These are phyloP conservation scores for Heliocidaris erythrogramma DNA, from an alignment of 35 echinoderm and acorn worm genomes.

Conservation along the genomic window DNA sequence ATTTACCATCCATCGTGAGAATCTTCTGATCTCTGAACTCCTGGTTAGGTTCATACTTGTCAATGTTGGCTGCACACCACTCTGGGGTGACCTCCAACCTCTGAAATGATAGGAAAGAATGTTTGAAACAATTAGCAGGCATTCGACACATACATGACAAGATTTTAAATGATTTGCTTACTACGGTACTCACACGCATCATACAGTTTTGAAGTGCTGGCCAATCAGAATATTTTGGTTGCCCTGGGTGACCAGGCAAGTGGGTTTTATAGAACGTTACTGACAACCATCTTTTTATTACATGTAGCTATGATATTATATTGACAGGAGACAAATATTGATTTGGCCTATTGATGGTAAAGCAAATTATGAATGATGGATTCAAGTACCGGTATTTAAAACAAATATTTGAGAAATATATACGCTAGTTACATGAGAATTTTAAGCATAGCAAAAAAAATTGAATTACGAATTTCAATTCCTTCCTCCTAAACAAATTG, in stretches of 20 bases:
- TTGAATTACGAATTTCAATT: too few relatives aligned
- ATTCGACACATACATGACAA: too few relatives aligned
- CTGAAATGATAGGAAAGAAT: slow-evolving; percentile 26
- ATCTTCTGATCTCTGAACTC: slow-evolving; percentile 73
- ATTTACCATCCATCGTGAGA: slow-evolving; percentile 88
- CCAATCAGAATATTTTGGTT: neutral
- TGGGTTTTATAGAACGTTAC: neutral
- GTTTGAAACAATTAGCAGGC: too few relatives aligned
- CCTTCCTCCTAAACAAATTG: too few relatives aligned
- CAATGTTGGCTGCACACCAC: slow-evolving; percentile 78
- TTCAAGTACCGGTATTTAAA: neutral
- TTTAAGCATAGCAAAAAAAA: too few relatives aligned
- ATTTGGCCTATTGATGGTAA: neutral
- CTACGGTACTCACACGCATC: too few relatives aligned
- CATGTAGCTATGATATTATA: neutral
- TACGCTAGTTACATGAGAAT: too few relatives aligned
- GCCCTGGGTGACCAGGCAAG: neutral
- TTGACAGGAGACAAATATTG: neutral
- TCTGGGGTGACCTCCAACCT: slow-evolving; percentile 65
- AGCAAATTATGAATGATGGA: neutral
- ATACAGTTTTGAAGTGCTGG: too few relatives aligned
- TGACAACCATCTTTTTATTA: too few relatives aligned
- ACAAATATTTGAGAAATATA: too few relatives aligned
- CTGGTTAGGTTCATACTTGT: slow-evolving; percentile 87
- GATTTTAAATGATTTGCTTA: too few relatives aligned